Evolutionary conservation across 1,140 invertebrate genomes (phyloP).

Genomic region (Elysia chlorotica): DNA sequence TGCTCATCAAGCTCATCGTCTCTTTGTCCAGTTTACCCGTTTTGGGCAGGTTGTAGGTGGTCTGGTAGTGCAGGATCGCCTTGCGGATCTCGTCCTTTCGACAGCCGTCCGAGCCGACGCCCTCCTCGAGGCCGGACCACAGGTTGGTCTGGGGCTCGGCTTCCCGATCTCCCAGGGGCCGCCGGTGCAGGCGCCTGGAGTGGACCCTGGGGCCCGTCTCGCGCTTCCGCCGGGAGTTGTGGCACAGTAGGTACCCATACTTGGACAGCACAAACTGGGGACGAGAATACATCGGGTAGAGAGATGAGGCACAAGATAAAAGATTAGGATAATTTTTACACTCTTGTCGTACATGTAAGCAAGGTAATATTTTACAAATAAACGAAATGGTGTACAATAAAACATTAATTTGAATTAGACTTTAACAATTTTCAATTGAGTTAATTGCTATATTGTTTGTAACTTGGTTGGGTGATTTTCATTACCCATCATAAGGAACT

Average conservation of each 20-base stretch:
- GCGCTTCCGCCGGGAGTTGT: constrained; percentile 29
- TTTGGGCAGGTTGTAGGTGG: constrained; percentile 54
- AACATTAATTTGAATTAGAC: too few relatives aligned
- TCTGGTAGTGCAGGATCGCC: constrained; percentile 57
- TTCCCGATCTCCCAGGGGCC: too few relatives aligned
- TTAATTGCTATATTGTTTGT: too few relatives aligned
- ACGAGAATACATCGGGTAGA: too few relatives aligned
- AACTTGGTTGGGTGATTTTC: too few relatives aligned
- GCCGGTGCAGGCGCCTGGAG: background rate
- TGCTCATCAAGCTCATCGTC: constrained; percentile 58
- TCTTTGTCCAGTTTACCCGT: constrained; percentile 57
- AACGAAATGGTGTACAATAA: too few relatives aligned
- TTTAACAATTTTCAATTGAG: too few relatives aligned
- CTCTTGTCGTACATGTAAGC: too few relatives aligned
- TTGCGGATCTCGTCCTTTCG: constrained; percentile 37
- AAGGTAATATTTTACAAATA: too few relatives aligned
- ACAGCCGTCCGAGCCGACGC: constrained; percentile 34
- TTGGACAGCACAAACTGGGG: constrained; percentile 48
- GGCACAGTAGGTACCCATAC: constrained; percentile 49
- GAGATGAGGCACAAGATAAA: too few relatives aligned
- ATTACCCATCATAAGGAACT: too few relatives aligned
- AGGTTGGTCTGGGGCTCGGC: constrained; percentile 14
- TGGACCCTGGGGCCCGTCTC: constrained; percentile 4
- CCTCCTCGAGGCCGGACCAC: constrained; percentile 18
- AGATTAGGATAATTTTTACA: too few relatives aligned